These are phyloP conservation scores for Diarsia brunnea DNA, from an alignment of 2,888 invertebrate genomes.

Conservation along the genomic window DNA sequence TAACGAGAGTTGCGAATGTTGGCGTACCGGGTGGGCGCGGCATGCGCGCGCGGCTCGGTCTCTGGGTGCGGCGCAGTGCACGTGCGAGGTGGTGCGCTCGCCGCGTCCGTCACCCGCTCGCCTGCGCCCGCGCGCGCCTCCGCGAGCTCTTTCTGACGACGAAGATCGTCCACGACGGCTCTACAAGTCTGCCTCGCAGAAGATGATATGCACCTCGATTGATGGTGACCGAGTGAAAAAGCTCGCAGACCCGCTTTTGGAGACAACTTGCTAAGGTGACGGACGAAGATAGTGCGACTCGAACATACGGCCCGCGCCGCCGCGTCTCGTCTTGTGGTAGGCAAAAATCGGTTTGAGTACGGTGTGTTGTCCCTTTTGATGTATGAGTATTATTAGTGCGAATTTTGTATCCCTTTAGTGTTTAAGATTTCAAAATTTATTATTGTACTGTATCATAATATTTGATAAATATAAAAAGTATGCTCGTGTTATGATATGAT, in stretches of 20 bases:
- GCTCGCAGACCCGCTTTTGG: constrained; percentile 82
- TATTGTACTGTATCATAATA: constrained; percentile 83
- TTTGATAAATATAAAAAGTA: constrained; percentile 68
- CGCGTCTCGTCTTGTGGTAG: constrained; percentile 34
- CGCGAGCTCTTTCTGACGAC: constrained; percentile 78
- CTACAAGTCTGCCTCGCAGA: constrained; percentile 80
- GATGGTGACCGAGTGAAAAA: constrained; percentile 60
- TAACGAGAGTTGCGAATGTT: constrained; percentile 76
- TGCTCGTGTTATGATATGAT: constrained; percentile 76
- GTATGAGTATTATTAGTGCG: constrained; percentile 89
- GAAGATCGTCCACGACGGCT: constrained; percentile 79
- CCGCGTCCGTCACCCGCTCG: constrained; percentile 70
- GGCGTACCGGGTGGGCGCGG: constrained; percentile 70
- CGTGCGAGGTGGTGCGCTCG: constrained; percentile 70
- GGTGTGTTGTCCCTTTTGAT: constrained; percentile 74
- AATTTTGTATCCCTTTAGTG: constrained; percentile 88
- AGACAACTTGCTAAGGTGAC: constrained; percentile 83
- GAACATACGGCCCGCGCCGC: constrained; percentile 28
- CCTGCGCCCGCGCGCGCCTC: constrained; percentile 63
- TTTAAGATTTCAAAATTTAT: constrained; percentile 88
- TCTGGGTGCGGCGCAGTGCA: constrained; percentile 71
- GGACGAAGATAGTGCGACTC: constrained; percentile 32
- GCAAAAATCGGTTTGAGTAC: constrained; percentile 67
- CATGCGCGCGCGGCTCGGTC: constrained; percentile 65
- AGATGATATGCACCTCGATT: constrained; percentile 70